phyloP scores from a whole-genome alignment of 2,888 invertebrate species.

The Trissolcus brochymenae region DNA sequence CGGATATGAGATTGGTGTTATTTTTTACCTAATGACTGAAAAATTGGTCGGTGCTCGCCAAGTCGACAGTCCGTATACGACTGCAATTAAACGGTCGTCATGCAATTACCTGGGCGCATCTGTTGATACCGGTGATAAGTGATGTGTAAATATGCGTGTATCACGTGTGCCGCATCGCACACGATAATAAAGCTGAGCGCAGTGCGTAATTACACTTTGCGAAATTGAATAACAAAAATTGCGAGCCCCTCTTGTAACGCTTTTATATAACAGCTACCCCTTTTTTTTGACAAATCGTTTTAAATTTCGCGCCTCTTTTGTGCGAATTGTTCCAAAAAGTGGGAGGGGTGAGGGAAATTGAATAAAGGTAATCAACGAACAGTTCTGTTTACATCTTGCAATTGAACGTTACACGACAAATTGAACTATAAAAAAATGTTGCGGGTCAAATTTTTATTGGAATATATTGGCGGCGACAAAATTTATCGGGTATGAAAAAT shows the following conservation, averaged over 20 bases:
- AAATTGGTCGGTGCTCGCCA: too few species aligned
- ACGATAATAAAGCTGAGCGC: constrained; percentile 36
- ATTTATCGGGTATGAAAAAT: constrained; percentile 40
- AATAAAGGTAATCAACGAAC: too few species aligned
- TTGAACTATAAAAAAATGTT: constrained; percentile 17
- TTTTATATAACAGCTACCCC: too few species aligned
- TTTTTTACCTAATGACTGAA: too few species aligned
- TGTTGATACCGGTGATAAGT: constrained; percentile 54
- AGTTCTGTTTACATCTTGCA: too few species aligned
- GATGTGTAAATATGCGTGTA: constrained; percentile 33
- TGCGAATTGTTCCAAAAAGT: too few species aligned
- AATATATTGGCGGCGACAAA: constrained; percentile 20
- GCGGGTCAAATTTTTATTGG: constrained; percentile 11
- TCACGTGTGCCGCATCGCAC: constrained; percentile 20
- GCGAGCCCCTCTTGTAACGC: too few species aligned
- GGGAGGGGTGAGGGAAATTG: too few species aligned
- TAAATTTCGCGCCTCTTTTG: too few species aligned
- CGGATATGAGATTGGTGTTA: too few species aligned
- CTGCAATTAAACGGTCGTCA: constrained; percentile 48
- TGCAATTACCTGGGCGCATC: constrained; percentile 58
- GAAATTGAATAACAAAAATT: constrained; percentile 8
- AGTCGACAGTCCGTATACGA: too few species aligned
- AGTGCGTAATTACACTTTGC: constrained; percentile 34
- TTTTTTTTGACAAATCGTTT: too few species aligned
- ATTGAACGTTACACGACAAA: neutral